These are phyloP conservation scores for Proterorhinus semilunaris DNA, from an alignment of 2,113 vertebrate species.

Conservation along the genomic window DNA sequence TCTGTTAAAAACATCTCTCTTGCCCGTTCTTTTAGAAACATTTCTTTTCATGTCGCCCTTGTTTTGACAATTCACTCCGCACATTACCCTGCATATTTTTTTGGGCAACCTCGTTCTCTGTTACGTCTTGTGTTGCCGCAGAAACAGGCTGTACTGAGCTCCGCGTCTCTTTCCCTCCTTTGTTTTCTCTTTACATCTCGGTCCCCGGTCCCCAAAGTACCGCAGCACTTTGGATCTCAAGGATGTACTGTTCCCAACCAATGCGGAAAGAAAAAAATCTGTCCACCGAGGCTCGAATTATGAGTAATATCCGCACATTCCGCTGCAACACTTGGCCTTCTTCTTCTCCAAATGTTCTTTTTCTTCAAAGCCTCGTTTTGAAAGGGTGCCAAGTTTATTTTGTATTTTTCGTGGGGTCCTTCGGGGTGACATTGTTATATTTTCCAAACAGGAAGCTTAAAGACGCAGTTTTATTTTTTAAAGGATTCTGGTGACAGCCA, in stretches of 20 bases:
- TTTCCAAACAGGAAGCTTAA: constrained; percentile 5
- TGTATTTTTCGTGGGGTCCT: constrained; percentile 14
- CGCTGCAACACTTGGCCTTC: background rate
- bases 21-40: too few species aligned
- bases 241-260: constrained; percentile 44
- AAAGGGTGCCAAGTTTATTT: constrained; percentile 11
- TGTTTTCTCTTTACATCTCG: constrained; percentile 43
- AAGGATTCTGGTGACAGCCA: constrained; percentile 22
- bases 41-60: too few species aligned
- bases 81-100: too few species aligned
- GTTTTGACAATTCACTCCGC: too few species aligned
- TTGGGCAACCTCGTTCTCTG: background rate
- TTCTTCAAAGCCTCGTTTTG: constrained; percentile 25
- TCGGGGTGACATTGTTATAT: constrained; percentile 15
- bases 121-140: background rate
- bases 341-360: constrained; percentile 18
- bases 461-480: too few species aligned
- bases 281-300: constrained; percentile 38
- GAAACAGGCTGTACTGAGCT: background rate
- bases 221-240: constrained; percentile 47
- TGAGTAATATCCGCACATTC: constrained; percentile 39
- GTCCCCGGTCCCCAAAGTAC: constrained; percentile 55
- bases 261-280: constrained; percentile 46
- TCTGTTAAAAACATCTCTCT: too few species aligned
- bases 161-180: constrained; percentile 14